phyloP scores from a whole-genome alignment of 2,888 invertebrate genomes.

The Rhimphoctona megacephalus region DNA sequence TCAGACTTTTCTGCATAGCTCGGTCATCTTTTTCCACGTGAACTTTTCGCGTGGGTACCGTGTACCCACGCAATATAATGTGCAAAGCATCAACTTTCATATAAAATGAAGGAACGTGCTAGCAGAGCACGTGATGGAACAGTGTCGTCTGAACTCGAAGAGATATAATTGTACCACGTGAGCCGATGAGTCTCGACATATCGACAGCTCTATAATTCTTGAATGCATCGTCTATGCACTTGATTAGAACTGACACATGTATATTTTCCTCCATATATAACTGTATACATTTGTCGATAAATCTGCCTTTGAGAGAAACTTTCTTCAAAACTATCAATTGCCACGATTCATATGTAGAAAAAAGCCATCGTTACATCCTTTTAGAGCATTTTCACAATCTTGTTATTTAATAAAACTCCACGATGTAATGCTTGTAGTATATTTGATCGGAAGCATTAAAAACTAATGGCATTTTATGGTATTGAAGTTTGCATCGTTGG shows the following conservation, averaged over 20 bases:
- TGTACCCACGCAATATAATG: background rate
- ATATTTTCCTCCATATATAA: background rate
- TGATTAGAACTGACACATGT: background rate
- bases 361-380: no score
- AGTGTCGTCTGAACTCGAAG: background rate
- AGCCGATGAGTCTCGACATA: slow-evolving; percentile 36
- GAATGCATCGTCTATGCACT: background rate
- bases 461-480: no score
- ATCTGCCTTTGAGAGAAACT: background rate
- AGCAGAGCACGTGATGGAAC: background rate
- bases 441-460: no score
- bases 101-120: background rate
- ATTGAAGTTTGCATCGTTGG: no score
- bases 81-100: background rate
- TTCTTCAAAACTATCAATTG: background rate
- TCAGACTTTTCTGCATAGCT: background rate
- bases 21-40: background rate
- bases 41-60: background rate
- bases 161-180: slow-evolving; percentile 9
- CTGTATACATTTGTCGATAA: slow-evolving; percentile 3
- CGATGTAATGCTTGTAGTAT: no score
- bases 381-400: no score
- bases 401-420: no score
- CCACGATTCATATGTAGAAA: background rate
- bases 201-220: slow-evolving; percentile 47